Percentiles rank a stretch among this genome's conserved stretches.
phyloP scores from a whole-genome alignment of 2,888 invertebrate genomes.

The Fragum sueziense region DNA sequence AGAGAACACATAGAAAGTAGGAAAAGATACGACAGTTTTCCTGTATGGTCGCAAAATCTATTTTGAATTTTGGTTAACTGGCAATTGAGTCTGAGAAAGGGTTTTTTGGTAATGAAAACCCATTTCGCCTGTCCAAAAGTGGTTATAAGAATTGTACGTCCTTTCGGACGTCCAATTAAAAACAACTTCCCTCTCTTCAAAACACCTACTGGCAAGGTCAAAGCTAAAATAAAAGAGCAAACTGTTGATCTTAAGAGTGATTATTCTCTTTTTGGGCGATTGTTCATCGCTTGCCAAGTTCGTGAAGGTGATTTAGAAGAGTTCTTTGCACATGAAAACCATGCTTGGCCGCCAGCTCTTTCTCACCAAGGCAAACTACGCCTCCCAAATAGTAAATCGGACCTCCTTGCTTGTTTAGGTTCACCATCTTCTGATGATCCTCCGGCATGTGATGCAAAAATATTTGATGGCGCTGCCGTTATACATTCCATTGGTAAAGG shows the following conservation, averaged over 20 bases:
- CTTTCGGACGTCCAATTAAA: no score
- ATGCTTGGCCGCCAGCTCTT: slow-evolving; percentile 17
- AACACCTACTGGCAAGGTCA: slow-evolving; percentile 1
- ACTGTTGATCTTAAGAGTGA: slow-evolving; percentile 8
- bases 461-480: slow-evolving; percentile 56
- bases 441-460: slow-evolving; percentile 25
- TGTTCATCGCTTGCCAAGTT: slow-evolving; percentile 34
- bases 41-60: no score
- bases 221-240: slow-evolving; percentile 7
- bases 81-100: no score
- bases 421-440: background rate
- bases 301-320: slow-evolving; percentile 34
- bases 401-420: slow-evolving; percentile 21
- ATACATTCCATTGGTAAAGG: slow-evolving; percentile 43
- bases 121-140: no score
- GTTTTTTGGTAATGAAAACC: no score
- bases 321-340: slow-evolving; percentile 27
- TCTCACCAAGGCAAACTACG: slow-evolving; percentile 18
- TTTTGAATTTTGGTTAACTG: no score
- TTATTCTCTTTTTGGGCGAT: slow-evolving; percentile 15
- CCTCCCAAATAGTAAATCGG: slow-evolving; percentile 21
- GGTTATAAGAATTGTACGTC: no score
- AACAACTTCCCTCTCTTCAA: slow-evolving; percentile 27
- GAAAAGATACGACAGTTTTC: no score
- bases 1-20: no score